These are phyloP conservation scores for Hassar affinis DNA, from an alignment of 2,113 vertebrate species.

Conservation along the genomic window DNA sequence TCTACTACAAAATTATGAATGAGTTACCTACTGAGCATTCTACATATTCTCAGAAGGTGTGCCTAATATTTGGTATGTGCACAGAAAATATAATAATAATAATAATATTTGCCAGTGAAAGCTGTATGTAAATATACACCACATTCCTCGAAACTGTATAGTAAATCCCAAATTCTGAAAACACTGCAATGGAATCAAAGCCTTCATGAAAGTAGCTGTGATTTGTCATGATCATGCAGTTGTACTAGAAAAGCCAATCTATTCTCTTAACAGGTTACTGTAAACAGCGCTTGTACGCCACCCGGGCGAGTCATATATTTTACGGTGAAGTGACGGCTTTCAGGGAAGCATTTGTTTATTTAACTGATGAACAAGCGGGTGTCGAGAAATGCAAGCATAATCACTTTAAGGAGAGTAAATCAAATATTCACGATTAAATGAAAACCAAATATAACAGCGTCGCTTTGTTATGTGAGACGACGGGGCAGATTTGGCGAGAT, in stretches of 20 bases:
- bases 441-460: slow-evolving; percentile 68
- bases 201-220: background rate
- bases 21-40: background rate
- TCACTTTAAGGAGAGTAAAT: slow-evolving; percentile 63
- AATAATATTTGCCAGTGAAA: background rate
- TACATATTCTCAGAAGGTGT: background rate
- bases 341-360: slow-evolving; percentile 41
- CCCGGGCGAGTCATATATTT: slow-evolving; percentile 15
- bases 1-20: background rate
- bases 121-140: background rate
- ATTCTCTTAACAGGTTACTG: background rate
- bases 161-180: no score
- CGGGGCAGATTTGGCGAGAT: slow-evolving; percentile 58
- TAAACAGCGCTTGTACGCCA: slow-evolving; percentile 6
- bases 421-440: slow-evolving; percentile 67
- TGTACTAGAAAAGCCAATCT: background rate
- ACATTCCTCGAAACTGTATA: background rate
- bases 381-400: slow-evolving; percentile 54
- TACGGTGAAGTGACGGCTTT: slow-evolving; percentile 24
- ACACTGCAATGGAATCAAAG: background rate
- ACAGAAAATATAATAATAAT: no score
- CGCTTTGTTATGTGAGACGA: slow-evolving; percentile 62
- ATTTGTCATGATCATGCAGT: background rate
- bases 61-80: background rate
- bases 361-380: slow-evolving; percentile 46